Base-by-base conservation (phyloP, 2,888 invertebrate species). In the Nomada lathburiana region DNA sequence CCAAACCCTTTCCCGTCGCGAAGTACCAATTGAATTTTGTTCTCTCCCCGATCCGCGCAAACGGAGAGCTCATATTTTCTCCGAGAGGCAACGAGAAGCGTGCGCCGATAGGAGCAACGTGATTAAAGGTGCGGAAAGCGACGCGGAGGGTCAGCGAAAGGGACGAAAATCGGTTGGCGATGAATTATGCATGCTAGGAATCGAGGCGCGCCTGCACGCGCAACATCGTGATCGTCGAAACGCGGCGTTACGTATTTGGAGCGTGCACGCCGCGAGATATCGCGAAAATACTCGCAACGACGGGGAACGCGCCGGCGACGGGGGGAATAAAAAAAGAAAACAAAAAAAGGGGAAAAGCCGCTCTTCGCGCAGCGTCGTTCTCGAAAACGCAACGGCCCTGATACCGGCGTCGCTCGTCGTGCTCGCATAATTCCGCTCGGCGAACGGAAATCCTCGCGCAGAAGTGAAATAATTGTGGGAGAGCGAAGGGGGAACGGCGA, bases 161-260 rank as follows among this genome's bases (percentile, higher is more conserved):
- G 73, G 72, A 76, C 77, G 86, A 87, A 88, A 89, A 83, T 87
- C 84, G 83, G 83, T 59, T 2, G 26, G 62, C 84, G 80, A 89
- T 90, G 89, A 89, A 89, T 89, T 83, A 90, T 90, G 86, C 86
- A 90, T 89, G 78, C 80, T 73, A 74, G 78, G 82, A 87, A 86
- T 89, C 87, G 85, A 84, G 86, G 84, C 86, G 82, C 75, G 86
- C 77, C 78, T 74, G 68, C 82, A 71, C 64, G 64, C 68, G 82
- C 78, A 78, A 83, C 83, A 83, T 78, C 89, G 89, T 89, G 89
- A 88, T 90, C 89, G 86, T 84, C 83, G 82, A 86, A 86, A 85
- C 89, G 86, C 86, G 86, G 89, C 85, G 86, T 89, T 88, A 85
- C 79, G 85, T 83, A 76, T 82, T 82, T 83, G 85, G 79, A 76